Evolutionary conservation across 2,797 vertebrate genomes (phyloP), one percentile per base, ranked within the genome.

Genomic region (Acridotheres tristis): DNA sequence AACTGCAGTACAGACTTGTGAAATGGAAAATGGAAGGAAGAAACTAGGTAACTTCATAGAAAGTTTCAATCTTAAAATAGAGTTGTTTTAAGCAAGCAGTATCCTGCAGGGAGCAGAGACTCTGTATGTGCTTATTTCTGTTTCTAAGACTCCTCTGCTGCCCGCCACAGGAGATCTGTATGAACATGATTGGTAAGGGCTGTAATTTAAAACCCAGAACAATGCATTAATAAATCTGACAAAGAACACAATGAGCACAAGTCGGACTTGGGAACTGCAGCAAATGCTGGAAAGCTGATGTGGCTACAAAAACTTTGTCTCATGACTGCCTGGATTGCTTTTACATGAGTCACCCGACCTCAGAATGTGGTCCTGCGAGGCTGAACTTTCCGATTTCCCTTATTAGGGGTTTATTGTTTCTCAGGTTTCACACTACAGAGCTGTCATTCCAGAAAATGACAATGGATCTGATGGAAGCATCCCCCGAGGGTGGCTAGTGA

Each of bases 261-360:
- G 72, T 69, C 89, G 89, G 65, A 62, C 78, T 96, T 85, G 54
- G 76, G 81, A 95, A 73, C 50, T 77, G 75, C 89, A 91, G 90
- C 76, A 93, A 95, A 94, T 90, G 51, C 92, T 93, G 90, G 84
- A 96, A 97, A 96, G 94, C 94, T 95, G 93, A 94, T 96, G 94
- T 74, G 91, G 89, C 93, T 95, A 85, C 94, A 96, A 89, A 96
- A 96, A 89, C 65, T 86, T 51, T 68, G 71, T 85, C 97, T 96
- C 93, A 89, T 96, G 97, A 97, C 89, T 2, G 73, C 80, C 86
- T 82, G 84, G 88, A 93, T 92, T 86, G 84, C 89, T 94, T 93
- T 95, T 85, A 66, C 59, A 23, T 96, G 93, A 97, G 84, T 96
- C 96, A 89, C 47, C 84, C 65, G 21, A 92, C 90, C 93, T 90